These are phyloP conservation scores for Fregata magnificens DNA, from an alignment of 2,113 vertebrate genomes.

Conservation along the genomic window DNA sequence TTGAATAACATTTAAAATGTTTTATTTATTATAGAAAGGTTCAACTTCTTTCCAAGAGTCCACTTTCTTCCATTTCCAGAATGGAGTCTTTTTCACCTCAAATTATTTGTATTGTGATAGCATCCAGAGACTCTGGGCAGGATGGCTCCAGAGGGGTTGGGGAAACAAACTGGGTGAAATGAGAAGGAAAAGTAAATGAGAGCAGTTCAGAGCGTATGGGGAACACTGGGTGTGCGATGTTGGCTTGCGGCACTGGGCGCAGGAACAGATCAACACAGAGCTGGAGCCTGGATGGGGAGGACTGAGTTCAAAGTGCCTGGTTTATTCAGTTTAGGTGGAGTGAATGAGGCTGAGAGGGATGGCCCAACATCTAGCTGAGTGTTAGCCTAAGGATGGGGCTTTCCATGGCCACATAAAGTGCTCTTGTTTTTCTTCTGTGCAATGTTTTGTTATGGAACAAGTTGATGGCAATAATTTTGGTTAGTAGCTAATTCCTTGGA, in stretches of 20 bases:
- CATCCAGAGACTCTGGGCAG: not conserved
- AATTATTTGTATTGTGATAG: not conserved
- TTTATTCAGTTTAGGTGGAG: not conserved
- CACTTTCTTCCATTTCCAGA: not conserved
- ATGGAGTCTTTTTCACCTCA: not conserved
- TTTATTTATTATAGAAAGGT: constrained; percentile 38
- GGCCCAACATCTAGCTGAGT: not conserved
- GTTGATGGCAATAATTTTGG: constrained; percentile 12
- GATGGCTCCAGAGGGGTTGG: not conserved
- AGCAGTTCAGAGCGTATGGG: not conserved
- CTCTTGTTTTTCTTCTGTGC: not conserved
- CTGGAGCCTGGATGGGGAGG: not conserved
- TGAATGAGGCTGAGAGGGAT: not conserved
- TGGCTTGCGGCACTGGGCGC: not conserved
- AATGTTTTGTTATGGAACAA: not conserved
- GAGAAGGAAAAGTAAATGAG: not conserved
- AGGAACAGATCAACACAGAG: not conserved
- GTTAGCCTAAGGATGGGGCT: not conserved
- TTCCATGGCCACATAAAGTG: not conserved
- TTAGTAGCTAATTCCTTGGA: not conserved
- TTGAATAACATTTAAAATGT: constrained; percentile 24
- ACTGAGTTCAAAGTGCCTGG: not conserved
- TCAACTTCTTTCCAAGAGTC: constrained; percentile 14
- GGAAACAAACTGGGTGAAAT: not conserved
- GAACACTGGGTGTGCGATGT: not conserved